A percentile compares a stretch with the other conserved stretches of the same genome.
Evolutionary conservation across 2,888 invertebrate genomes (phyloP).

Genomic region (Gastracanthus pulcherrimus): DNA sequence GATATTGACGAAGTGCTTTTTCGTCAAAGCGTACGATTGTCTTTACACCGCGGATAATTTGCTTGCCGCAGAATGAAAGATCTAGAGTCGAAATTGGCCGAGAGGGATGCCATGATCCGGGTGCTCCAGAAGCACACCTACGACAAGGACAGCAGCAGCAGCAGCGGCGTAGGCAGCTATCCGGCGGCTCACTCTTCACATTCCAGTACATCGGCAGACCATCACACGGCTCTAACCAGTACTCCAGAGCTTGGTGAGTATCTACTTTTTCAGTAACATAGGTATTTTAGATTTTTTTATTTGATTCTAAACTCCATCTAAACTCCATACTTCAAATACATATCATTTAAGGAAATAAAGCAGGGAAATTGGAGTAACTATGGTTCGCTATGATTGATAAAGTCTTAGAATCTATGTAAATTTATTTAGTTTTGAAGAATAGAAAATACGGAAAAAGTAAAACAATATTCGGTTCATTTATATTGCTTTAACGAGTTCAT

Average conservation of each 20-base stretch:
- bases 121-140: slow-evolving; percentile 90
- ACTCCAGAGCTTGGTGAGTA: slow-evolving; percentile 73
- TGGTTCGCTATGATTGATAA: no score
- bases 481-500: background rate
- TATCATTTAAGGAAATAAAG: no score
- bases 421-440: background rate
- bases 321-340: background rate
- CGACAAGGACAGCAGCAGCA: slow-evolving; percentile 83
- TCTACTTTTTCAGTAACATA: background rate
- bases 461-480: background rate
- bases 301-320: no score
- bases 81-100: slow-evolving; percentile 91
- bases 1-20: no score
- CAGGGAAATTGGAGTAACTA: no score
- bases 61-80: slow-evolving; percentile 84
- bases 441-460: no score
- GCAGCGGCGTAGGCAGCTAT: slow-evolving; percentile 79
- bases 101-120: slow-evolving; percentile 93
- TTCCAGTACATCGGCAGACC: slow-evolving; percentile 75
- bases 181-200: slow-evolving; percentile 76
- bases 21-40: no score
- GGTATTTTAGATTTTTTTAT: no score
- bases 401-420: background rate
- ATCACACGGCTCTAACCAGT: slow-evolving; percentile 71
- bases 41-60: background rate